Evolutionary conservation across 2,113 vertebrate genomes (phyloP).

Genomic region (Proteles cristata): DNA sequence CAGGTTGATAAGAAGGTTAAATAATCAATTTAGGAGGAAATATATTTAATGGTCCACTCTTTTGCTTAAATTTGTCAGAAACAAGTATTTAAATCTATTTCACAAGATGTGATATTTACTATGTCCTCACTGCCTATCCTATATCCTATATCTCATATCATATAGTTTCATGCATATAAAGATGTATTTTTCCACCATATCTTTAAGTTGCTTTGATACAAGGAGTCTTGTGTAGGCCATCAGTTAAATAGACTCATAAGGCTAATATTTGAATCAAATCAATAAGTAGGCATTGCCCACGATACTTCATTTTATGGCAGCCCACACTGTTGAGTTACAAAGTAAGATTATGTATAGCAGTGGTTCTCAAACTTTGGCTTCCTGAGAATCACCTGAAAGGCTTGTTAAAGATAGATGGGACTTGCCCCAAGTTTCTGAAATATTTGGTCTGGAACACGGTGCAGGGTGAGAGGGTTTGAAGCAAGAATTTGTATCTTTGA

Average conservation of each 20-base stretch:
- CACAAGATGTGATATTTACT: not conserved
- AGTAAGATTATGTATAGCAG: not conserved
- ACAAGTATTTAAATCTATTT: not conserved
- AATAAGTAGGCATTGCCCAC: not conserved
- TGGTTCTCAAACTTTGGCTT: not conserved
- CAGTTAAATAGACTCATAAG: not conserved
- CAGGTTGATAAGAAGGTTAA: not conserved
- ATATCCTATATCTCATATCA: not conserved
- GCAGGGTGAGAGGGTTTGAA: rapidly evolving
- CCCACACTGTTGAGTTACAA: not conserved
- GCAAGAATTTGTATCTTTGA: not conserved
- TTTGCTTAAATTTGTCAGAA: not conserved
- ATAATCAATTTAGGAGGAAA: not conserved
- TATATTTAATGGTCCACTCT: not conserved
- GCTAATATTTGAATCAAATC: not conserved
- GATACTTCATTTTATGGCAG: not conserved
- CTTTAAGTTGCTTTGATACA: not conserved
- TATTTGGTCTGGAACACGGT: not conserved
- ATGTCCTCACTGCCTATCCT: not conserved
- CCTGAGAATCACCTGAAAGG: not conserved
- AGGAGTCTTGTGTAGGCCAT: not conserved
- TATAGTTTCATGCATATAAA: not conserved
- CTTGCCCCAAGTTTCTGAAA: not conserved
- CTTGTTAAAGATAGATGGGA: not conserved
- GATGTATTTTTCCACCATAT: not conserved